Evolutionary conservation across 2,113 vertebrate genomes (phyloP).

Genomic region (Hymenochirus boettgeri): DNA sequence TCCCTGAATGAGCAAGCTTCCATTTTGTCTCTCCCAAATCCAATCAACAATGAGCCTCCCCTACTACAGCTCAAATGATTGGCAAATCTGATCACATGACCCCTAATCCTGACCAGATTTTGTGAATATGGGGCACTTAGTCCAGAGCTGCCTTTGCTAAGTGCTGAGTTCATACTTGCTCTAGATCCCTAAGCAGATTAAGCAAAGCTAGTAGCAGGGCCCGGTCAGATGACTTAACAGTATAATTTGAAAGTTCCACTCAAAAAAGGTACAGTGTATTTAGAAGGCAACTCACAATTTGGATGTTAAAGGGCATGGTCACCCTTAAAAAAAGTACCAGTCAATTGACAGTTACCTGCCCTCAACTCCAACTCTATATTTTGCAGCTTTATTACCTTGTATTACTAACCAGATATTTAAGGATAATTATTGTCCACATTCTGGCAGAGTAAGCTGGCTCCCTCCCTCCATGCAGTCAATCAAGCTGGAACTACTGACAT

Average conservation of each 20-base stretch:
- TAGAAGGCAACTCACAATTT: too few species aligned
- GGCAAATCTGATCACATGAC: background rate
- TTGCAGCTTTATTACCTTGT: too few species aligned
- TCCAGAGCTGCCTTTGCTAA: conserved; percentile 57
- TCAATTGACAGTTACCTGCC: too few species aligned
- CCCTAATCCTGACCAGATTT: conserved; percentile 19
- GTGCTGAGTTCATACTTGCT: conserved; percentile 66
- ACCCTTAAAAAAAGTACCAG: too few species aligned
- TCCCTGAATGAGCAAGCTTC: background rate
- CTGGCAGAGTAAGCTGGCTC: too few species aligned
- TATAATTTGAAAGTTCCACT: conserved; percentile 72
- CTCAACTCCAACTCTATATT: too few species aligned
- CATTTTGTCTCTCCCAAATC: background rate
- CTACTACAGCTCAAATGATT: background rate
- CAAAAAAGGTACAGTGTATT: too few species aligned
- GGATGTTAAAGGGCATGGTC: too few species aligned
- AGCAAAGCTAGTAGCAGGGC: conserved; percentile 90
- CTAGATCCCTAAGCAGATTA: conserved; percentile 83
- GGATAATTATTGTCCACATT: too few species aligned
- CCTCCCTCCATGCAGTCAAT: too few species aligned
- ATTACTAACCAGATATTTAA: too few species aligned
- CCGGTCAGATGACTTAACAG: conserved; percentile 89
- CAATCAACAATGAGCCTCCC: background rate
- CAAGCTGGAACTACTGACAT: too few species aligned
- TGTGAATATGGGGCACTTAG: conserved; percentile 38